Conservation (phyloP, 2,888 invertebrate genomes). For the Hartigia nigra region DNA sequence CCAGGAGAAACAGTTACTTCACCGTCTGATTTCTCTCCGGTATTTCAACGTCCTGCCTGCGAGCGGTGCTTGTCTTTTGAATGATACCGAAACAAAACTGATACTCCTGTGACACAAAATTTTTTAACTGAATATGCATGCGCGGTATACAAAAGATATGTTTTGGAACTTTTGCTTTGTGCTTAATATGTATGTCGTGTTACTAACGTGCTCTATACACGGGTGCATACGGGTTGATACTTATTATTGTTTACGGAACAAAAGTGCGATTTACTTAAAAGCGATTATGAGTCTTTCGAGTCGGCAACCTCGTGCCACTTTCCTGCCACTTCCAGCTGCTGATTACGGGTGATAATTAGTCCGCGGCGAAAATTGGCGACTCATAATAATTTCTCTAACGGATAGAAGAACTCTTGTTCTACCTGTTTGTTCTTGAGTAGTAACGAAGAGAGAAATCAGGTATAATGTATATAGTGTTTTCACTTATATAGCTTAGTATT, state of each 20-base stretch:
- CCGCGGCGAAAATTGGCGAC: constrained; percentile 18
- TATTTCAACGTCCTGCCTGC: neutral
- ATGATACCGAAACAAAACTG: neutral
- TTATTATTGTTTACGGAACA: neutral
- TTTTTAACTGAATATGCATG: neutral
- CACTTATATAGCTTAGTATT: neutral
- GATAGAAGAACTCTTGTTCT: neutral
- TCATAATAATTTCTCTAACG: constrained; percentile 8
- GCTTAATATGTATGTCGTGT: neutral
- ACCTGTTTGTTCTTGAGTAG: neutral
- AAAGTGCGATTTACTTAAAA: neutral
- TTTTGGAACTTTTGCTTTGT: neutral
- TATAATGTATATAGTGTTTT: neutral
- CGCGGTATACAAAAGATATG: neutral
- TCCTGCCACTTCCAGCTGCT: constrained; percentile 21
- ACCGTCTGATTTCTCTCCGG: neutral
- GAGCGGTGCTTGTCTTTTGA: neutral
- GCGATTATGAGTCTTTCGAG: constrained; percentile 9
- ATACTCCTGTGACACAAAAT: neutral
- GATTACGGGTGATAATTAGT: constrained; percentile 28
- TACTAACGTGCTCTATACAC: neutral
- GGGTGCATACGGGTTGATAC: neutral
- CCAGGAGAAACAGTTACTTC: neutral
- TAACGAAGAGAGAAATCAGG: neutral
- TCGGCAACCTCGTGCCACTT: constrained; percentile 45